phyloP scores from a whole-genome alignment of 2,797 vertebrate species.

The Helostoma temminkii region DNA sequence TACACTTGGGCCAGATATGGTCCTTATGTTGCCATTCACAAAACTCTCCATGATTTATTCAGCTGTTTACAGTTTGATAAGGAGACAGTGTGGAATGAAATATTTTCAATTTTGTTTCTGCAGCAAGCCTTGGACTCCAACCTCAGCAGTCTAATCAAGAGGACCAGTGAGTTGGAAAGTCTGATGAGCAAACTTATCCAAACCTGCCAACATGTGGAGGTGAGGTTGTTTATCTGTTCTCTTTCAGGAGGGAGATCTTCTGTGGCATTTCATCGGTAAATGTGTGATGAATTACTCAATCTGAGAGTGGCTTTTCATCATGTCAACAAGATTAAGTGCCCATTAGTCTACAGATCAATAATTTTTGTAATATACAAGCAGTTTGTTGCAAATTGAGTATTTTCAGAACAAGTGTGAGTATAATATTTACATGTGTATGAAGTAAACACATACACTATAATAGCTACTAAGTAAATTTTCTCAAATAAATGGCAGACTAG shows the following conservation, averaged over 20 bases:
- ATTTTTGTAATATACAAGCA: conserved; percentile 14
- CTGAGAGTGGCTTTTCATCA: conserved; percentile 34
- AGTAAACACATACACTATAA: not conserved
- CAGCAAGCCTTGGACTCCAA: conserved; percentile 98
- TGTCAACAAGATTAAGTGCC: conserved; percentile 49
- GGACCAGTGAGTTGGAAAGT: conserved; percentile 97
- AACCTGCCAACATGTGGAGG: conserved; percentile 98
- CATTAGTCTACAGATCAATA: conserved; percentile 31
- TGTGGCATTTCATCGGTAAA: conserved; percentile 44
- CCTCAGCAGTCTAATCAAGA: conserved; percentile 97
- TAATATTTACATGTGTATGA: conserved; percentile 6
- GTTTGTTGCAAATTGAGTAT: conserved; percentile 4
- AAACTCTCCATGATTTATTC: conserved; percentile 51
- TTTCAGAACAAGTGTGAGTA: conserved; percentile 3
- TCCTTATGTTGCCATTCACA: conserved; percentile 47
- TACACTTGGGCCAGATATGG: conserved; percentile 37
- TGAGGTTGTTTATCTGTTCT: conserved; percentile 81
- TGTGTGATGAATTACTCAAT: conserved; percentile 53
- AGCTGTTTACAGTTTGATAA: conserved; percentile 55
- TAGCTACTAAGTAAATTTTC: too few species aligned
- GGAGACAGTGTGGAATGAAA: conserved; percentile 50
- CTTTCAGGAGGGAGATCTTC: conserved; percentile 36
- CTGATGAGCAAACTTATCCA: conserved; percentile 98
- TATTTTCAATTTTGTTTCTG: conserved; percentile 72
- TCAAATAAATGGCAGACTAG: too few species aligned